phyloP scores from a whole-genome alignment of 2,797 vertebrate genomes.

The Natrix natrix region DNA sequence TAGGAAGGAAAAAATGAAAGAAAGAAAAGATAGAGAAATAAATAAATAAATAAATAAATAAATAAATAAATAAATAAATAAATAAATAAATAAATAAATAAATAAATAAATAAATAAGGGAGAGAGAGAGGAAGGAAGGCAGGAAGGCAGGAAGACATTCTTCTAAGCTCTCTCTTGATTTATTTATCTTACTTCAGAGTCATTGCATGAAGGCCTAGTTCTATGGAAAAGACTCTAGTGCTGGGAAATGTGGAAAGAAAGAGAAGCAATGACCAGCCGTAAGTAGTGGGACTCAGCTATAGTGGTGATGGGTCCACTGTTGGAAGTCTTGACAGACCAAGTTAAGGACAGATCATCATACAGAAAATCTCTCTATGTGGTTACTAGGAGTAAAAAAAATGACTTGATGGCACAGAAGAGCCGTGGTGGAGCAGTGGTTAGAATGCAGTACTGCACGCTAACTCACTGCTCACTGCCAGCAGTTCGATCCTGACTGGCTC shows the following conservation, averaged over 20 bases:
- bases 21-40: too few species aligned
- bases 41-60: too few species aligned
- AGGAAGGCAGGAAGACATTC: neutral
- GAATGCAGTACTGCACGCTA: neutral
- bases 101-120: too few species aligned
- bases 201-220: neutral
- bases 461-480: neutral
- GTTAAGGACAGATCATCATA: neutral
- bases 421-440: neutral
- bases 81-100: too few species aligned
- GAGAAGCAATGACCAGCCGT: neutral
- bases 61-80: too few species aligned
- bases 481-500: too few species aligned
- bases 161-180: neutral
- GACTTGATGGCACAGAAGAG: neutral
- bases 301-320: neutral
- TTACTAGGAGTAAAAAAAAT: neutral
- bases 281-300: neutral
- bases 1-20: too few species aligned
- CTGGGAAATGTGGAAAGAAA: neutral
- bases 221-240: neutral
- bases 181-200: neutral
- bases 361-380: neutral
- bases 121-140: too few species aligned
- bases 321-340: neutral